Percentiles rank a stretch among this genome's conserved stretches.
Conservation (phyloP, 2,888 invertebrate genomes). For the Bhutanitis thaidina region DNA sequence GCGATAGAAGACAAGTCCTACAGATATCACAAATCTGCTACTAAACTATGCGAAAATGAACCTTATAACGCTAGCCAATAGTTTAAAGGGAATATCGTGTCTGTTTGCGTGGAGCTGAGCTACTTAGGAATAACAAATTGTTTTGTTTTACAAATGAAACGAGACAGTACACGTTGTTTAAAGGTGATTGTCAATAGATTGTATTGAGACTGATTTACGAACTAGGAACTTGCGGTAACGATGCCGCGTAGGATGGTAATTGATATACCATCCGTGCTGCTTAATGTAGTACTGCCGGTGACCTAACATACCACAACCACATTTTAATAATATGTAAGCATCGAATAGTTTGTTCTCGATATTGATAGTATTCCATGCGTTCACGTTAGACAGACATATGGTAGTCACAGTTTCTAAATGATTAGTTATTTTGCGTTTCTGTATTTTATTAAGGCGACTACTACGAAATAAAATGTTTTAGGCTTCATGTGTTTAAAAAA, state of each 20-base stretch:
- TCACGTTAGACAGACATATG: too few species aligned
- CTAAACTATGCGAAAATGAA: not conserved
- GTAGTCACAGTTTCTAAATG: too few species aligned
- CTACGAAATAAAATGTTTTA: too few species aligned
- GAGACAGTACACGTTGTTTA: not conserved
- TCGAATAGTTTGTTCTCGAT: too few species aligned
- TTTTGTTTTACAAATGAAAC: conserved; percentile 12
- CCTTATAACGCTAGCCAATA: not conserved
- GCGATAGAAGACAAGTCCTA: conserved; percentile 17
- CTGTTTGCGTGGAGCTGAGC: not conserved
- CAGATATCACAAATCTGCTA: conserved; percentile 5
- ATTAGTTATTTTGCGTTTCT: too few species aligned
- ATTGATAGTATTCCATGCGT: too few species aligned
- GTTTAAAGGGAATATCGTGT: not conserved
- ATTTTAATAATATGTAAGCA: too few species aligned
- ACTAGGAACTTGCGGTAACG: not conserved
- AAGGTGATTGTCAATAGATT: conserved; percentile 4
- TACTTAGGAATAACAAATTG: conserved; percentile 15
- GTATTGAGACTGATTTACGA: not conserved
- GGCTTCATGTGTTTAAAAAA: too few species aligned
- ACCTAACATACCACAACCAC: too few species aligned
- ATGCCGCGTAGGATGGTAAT: conserved; percentile 3
- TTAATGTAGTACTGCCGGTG: too few species aligned
- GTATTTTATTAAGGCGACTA: too few species aligned
- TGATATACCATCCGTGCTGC: not conserved